Base-by-base conservation (phyloP, 1,140 invertebrate genomes). In the Drosophila seguyi region DNA sequence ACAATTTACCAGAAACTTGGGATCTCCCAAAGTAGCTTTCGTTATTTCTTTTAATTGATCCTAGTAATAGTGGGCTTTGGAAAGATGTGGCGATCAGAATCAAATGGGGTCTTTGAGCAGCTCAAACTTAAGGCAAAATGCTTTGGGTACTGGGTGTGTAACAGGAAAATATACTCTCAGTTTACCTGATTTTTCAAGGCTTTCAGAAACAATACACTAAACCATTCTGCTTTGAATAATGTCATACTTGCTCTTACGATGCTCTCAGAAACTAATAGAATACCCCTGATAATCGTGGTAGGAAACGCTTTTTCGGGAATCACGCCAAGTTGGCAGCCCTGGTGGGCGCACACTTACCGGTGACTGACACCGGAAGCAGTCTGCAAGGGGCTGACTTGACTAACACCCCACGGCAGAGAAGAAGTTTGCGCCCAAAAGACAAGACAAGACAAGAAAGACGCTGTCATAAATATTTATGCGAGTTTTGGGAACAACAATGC, bases 401-500 rank as follows among this genome's bases (percentile, higher is more conserved):
- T 84, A 77, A 84, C 84, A 75, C 85, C 76, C 62, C 55, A 69
- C 74, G 69, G 76, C 73, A 78, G 61, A 60, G 72, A 76, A 79
- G 69, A 76, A 79, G 71, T 79, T 85, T 81, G 56, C 63, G 45
- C 60, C 66, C 61, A 71, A 69, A 53, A 66, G 50, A 72, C 65
- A 67, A 38, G 71, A 65, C 79, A 79, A 61, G 68, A 91, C 79
- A 79, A 75, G 76, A 76, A 91, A 83, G 83, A 83, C 69, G 79
- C 90, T 82, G 90, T 90, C 90, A 91, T 91, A 91, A 91, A 91
- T 91, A 91, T 91, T 91, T 91, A 91, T 91, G 90, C 80, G 90
- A 91, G 90, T 87, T 91, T 87, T 83, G 90, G 85, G 90, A 91
- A 85, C 90, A 91, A 83, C 86, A 90, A 90, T 81, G 77, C 60